Base-by-base conservation (phyloP, 2,797 vertebrate genomes). In the Megalops cyprinoides region DNA sequence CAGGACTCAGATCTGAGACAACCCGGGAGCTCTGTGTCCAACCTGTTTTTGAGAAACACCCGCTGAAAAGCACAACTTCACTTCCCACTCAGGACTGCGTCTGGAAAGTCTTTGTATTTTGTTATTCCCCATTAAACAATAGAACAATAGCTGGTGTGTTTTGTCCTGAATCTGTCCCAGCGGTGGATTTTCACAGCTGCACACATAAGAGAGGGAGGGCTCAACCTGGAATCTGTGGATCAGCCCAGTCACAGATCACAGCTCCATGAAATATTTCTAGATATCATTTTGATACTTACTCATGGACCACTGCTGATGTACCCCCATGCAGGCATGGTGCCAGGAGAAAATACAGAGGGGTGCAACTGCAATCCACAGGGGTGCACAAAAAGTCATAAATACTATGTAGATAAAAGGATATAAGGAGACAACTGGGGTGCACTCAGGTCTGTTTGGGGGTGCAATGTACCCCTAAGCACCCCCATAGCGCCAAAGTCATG, bases 121-220 rank as follows among this genome's bases (percentile, higher is more conserved):
- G 90, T 92, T 94, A 92, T 94, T 92, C 86, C 89, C 91, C 90
- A 93, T 93, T 89, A 92, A 92, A 94, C 92, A 93, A 93, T 93
- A 89, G 90, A 93, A 94, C 91, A 93, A 94, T 94, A 90, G 92
- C 86, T 86, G 82, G 84, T 86, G 83, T 91, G 87, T 82, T 84
- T 78, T 85, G 60, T 81, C 42, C 76, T 82, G 84, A 86, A 85
- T 88, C 84, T 87, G 86, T 84, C 86, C 90, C 46, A 37, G 85
- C 81, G 82, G 81, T 78, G 85, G 83, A 74, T 79, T 77, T 77
- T 80, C 85, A 69, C 69, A 82, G 74, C 76, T 78, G 42, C 37
- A 48, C 53, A 82, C 49, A 73, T 60, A 60, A 53, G 44, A 71
- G 18, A 74, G 48, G 77, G 74, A 25, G 62, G 37, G 67, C 67